A percentile compares a stretch with the other conserved stretches of the same genome.
phyloP scores from a whole-genome alignment of 2,797 vertebrate genomes.

The Galago senegalensis region DNA sequence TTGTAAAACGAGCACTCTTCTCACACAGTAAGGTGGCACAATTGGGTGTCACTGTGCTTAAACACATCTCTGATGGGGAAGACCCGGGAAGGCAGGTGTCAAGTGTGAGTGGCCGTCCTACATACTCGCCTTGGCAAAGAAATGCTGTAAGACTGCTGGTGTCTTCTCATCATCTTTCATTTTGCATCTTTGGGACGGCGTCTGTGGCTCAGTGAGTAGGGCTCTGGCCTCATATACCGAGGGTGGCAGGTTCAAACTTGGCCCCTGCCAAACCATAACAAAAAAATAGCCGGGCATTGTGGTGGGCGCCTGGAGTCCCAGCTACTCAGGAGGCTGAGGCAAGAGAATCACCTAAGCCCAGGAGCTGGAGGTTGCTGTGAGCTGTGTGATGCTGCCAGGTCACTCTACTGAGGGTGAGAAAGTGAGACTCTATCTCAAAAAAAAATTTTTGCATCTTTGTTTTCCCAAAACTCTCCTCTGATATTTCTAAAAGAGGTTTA shows the following conservation, averaged over 20 bases:
- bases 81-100: neutral
- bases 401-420: no score
- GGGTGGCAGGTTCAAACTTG: no score
- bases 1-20: neutral
- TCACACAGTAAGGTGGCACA: neutral
- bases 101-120: neutral
- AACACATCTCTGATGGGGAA: neutral
- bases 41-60: neutral
- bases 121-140: neutral
- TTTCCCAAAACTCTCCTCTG: neutral
- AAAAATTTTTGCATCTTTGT: neutral
- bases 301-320: no score
- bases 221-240: no score
- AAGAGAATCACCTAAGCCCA: no score
- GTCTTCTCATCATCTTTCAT: neutral
- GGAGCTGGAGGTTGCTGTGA: no score
- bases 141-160: neutral
- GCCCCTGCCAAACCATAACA: no score
- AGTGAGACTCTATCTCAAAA: no score
- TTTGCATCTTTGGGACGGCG: neutral
- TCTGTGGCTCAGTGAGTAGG: no score
- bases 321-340: no score
- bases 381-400: no score
- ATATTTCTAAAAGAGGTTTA: conserved; percentile 13
- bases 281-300: no score